Conservation (phyloP, 2,113 vertebrate genomes). For the Laticauda colubrina region DNA sequence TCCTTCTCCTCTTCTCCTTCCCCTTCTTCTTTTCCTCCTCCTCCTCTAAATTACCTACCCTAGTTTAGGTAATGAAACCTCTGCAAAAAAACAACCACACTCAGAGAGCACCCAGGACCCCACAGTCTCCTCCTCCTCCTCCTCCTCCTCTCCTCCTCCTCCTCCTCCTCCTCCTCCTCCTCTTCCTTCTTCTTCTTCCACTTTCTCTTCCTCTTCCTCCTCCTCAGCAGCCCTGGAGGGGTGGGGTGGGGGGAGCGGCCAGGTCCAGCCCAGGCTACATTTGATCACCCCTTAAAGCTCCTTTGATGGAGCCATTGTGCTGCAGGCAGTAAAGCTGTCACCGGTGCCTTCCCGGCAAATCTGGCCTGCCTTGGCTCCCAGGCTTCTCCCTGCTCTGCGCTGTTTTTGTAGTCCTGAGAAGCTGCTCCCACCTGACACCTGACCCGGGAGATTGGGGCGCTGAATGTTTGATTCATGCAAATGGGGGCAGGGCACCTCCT, state of each 20-base stretch:
- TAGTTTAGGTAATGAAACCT: too few species aligned
- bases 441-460: slow-evolving; percentile 43
- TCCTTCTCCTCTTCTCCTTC: rapidly evolving
- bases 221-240: slow-evolving; percentile 16
- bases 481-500: not conserved
- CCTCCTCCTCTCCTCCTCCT: too few species aligned
- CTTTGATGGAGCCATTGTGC: slow-evolving; percentile 66
- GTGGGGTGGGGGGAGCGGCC: slow-evolving; percentile 35
- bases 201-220: too few species aligned
- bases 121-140: too few species aligned
- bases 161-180: rapidly evolving
- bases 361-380: slow-evolving; percentile 47
- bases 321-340: slow-evolving; percentile 73
- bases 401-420: slow-evolving; percentile 67
- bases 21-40: too few species aligned
- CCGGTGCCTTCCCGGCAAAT: slow-evolving; percentile 49
- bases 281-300: slow-evolving; percentile 51
- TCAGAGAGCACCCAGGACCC: too few species aligned
- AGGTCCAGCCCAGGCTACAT: slow-evolving; percentile 48
- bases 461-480: slow-evolving; percentile 43
- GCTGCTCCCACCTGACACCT: slow-evolving; percentile 60
- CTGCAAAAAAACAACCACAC: too few species aligned
- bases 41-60: too few species aligned
- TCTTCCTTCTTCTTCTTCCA: rapidly evolving
- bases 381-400: slow-evolving; percentile 49